Conservation (phyloP, 1,140 invertebrate species). For the Drosophila grimshawi region DNA sequence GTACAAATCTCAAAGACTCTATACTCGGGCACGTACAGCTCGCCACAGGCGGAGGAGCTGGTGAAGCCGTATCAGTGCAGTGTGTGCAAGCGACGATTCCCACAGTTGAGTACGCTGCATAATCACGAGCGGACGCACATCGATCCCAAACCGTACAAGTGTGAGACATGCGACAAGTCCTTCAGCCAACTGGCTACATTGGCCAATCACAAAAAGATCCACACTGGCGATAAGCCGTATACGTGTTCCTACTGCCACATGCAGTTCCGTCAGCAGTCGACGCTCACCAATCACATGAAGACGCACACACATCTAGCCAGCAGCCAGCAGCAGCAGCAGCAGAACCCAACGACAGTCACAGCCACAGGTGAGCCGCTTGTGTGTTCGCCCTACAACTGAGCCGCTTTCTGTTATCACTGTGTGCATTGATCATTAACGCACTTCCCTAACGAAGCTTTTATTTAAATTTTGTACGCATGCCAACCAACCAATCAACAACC, state of each 20-base stretch:
- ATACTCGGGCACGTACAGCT: conserved; percentile 79
- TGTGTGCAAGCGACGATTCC: conserved; percentile 82
- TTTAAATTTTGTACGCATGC: conserved; percentile 84
- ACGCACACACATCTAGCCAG: conserved; percentile 80
- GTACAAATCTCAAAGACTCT: conserved; percentile 82
- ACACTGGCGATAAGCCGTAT: conserved; percentile 83
- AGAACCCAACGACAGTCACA: conserved; percentile 43
- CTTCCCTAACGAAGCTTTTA: conserved; percentile 84
- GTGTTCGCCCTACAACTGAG: conserved; percentile 76
- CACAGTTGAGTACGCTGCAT: conserved; percentile 81
- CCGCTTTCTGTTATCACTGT: conserved; percentile 80
- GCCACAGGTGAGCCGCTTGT: conserved; percentile 73
- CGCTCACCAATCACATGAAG: conserved; percentile 84
- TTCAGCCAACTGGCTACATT: conserved; percentile 80
- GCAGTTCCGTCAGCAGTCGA: conserved; percentile 83
- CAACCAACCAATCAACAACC: conserved; percentile 50
- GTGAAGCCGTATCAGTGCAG: conserved; percentile 84
- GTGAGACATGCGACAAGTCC: conserved; percentile 81
- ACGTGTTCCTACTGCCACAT: conserved; percentile 83
- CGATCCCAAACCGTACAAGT: conserved; percentile 84
- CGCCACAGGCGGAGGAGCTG: conserved; percentile 79
- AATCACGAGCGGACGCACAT: conserved; percentile 84
- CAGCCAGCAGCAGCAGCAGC: conserved; percentile 32
- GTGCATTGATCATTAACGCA: conserved; percentile 81
- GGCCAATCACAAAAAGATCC: conserved; percentile 84